Conservation (phyloP, 1,140 invertebrate species). For the Argopecten irradians region DNA sequence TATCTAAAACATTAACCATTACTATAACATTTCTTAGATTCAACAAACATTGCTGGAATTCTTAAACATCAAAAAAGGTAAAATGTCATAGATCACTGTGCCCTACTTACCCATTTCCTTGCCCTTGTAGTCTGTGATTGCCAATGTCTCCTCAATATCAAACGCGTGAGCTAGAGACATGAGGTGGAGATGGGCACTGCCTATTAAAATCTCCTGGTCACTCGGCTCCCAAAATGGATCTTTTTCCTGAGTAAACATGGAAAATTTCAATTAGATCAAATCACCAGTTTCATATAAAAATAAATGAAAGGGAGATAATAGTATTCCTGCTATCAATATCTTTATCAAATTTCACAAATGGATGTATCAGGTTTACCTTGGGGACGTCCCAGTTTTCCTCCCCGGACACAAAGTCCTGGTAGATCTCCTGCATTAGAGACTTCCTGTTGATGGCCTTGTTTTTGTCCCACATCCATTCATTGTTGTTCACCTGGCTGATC, state of each 20-base stretch:
- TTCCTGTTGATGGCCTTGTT: conserved; percentile 82
- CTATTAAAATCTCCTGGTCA: conserved; percentile 80
- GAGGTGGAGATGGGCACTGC: conserved; percentile 79
- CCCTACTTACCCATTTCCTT: conserved; percentile 72
- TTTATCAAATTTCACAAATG: too few species aligned
- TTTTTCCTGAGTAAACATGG: conserved; percentile 75
- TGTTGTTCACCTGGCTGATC: conserved; percentile 78
- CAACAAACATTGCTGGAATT: neutral
- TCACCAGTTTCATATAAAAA: too few species aligned
- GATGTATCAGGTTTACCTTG: conserved; percentile 54
- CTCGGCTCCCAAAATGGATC: conserved; percentile 83
- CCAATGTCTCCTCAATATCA: conserved; percentile 80
- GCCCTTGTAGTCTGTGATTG: conserved; percentile 80
- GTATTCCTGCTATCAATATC: too few species aligned
- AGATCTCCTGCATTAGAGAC: conserved; percentile 83
- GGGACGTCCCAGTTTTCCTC: conserved; percentile 76
- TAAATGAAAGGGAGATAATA: too few species aligned
- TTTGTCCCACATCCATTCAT: conserved; percentile 81
- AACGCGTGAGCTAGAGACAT: conserved; percentile 81
- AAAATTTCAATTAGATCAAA: neutral
- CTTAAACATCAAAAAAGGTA: neutral
- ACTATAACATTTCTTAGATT: neutral
- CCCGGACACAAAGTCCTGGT: conserved; percentile 81
- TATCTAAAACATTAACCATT: neutral
- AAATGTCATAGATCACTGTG: neutral